phyloP scores from a whole-genome alignment of 2,113 vertebrate species.

The Ahaetulla prasina region DNA sequence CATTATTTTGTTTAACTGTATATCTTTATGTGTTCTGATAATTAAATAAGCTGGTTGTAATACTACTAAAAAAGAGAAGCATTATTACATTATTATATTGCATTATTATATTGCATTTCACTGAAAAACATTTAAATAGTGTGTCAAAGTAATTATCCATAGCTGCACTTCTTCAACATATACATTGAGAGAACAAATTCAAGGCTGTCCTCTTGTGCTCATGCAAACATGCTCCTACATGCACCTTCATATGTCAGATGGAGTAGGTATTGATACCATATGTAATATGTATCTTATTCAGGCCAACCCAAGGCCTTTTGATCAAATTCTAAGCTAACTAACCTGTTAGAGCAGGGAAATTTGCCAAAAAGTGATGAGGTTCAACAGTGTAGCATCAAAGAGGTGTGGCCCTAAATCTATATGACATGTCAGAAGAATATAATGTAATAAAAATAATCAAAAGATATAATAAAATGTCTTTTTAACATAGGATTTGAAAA shows the following conservation, averaged over 20 bases:
- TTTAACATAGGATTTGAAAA: conserved; percentile 9
- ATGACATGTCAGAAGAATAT: background rate
- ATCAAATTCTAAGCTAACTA: conserved; percentile 13
- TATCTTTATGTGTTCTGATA: background rate
- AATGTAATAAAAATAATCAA: conserved; percentile 12
- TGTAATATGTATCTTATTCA: background rate
- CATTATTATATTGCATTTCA: background rate
- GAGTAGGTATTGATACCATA: background rate
- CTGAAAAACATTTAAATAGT: background rate
- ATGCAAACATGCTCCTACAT: conserved; percentile 5
- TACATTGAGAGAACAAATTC: background rate
- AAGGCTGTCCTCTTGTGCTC: conserved; percentile 1
- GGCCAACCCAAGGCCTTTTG: background rate
- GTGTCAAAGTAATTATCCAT: background rate
- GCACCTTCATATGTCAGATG: background rate
- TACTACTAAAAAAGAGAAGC: background rate
- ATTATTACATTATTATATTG: too few relatives aligned
- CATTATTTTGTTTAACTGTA: background rate
- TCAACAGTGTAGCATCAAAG: conserved; percentile 14
- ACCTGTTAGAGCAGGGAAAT: conserved; percentile 2
- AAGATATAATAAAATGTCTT: background rate
- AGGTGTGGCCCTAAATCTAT: conserved; percentile 9
- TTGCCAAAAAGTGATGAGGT: conserved; percentile 20
- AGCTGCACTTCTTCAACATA: background rate
- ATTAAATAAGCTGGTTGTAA: background rate